phyloP scores from a whole-genome alignment of 2,113 vertebrate genomes.

The Alosa alosa region DNA sequence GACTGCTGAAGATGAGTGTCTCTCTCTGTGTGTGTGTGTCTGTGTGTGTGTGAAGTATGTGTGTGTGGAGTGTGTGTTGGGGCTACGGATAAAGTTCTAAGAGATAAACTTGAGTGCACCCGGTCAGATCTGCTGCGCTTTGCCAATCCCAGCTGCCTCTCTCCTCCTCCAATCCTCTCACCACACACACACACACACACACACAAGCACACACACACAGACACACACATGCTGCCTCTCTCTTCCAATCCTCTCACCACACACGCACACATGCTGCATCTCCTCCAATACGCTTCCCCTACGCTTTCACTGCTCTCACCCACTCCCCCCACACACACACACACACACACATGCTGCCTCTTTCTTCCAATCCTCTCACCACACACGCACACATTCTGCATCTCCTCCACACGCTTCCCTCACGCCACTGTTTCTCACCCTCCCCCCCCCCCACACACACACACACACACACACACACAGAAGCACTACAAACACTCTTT shows the following conservation, averaged over 20 bases:
- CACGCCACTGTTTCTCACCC: not conserved
- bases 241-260: no score
- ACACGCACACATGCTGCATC: no score
- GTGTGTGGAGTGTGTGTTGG: conserved; percentile 17
- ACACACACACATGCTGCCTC: not conserved
- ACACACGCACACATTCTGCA: no score
- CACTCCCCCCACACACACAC: not conserved
- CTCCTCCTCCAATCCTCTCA: conserved; percentile 30
- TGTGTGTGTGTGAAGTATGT: not conserved
- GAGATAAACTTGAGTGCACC: conserved; percentile 50
- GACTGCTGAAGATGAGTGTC: not conserved
- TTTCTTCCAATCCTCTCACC: no score
- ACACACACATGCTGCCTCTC: not conserved
- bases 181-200: not conserved
- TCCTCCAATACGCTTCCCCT: not conserved
- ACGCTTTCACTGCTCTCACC: not conserved
- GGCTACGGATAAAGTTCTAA: conserved; percentile 38
- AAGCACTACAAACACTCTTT: no score
- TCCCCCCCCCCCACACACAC: no score
- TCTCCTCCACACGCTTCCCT: not conserved
- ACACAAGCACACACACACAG: conserved; percentile 3
- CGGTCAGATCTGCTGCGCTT: conserved; percentile 63
- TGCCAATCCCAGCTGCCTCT: conserved; percentile 67
- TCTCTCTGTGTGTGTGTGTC: not conserved
- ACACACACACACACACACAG: not conserved